Evolutionary conservation across 64 coral and sea anemone species (phyloP).

Genomic region (Dendronephthya gigantea): DNA sequence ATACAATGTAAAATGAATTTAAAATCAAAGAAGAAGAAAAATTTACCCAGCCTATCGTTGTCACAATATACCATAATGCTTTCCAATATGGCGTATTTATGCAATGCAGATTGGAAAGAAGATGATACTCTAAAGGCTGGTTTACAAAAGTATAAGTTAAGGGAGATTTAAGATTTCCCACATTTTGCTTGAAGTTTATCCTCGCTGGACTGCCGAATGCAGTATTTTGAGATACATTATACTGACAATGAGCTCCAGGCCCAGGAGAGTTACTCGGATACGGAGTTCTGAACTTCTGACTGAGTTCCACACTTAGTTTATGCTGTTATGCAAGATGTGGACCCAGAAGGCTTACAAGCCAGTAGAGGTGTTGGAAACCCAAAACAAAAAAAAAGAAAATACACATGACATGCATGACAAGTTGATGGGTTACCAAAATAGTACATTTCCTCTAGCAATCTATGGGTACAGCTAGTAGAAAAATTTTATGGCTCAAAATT

Average conservation of each 20-base stretch:
- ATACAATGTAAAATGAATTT: no score
- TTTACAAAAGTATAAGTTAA: constrained; percentile 4
- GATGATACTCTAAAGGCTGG: neutral
- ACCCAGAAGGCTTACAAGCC: neutral
- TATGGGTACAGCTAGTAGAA: constrained; percentile 9
- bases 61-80: no score
- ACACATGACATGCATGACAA: neutral
- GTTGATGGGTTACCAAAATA: constrained; percentile 18
- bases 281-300: neutral
- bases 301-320: neutral
- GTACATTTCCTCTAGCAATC: constrained; percentile 1
- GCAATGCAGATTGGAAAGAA: neutral
- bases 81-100: neutral
- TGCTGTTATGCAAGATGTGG: neutral
- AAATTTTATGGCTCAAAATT: constrained; percentile 18
- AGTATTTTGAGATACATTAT: constrained; percentile 13
- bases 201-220: neutral
- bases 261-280: constrained; percentile 3
- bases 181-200: neutral
- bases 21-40: no score
- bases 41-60: no score
- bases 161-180: neutral
- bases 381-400: neutral
- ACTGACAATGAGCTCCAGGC: neutral
- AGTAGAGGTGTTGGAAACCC: neutral